phyloP scores from a whole-genome alignment of 1,140 invertebrate species.

The Formica selysi region DNA sequence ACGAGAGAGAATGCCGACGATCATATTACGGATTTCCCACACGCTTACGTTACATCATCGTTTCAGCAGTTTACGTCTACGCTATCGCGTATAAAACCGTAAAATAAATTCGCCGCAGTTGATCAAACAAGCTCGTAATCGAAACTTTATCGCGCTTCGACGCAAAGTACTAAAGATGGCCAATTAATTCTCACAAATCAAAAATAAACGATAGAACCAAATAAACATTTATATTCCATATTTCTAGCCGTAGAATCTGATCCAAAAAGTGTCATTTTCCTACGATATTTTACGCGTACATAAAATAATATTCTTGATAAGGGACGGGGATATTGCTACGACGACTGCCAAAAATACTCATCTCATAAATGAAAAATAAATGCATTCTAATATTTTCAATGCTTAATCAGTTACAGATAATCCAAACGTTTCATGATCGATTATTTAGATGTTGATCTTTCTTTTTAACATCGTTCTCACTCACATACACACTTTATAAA shows the following conservation, averaged over 20 bases:
- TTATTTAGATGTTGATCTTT: constrained; percentile 3
- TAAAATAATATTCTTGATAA: neutral
- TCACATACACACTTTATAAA: neutral
- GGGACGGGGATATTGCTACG: neutral
- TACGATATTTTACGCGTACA: neutral
- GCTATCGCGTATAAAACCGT: neutral
- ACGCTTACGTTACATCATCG: constrained; percentile 9
- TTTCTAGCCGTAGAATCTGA: neutral
- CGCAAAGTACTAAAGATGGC: neutral
- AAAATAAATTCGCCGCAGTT: neutral
- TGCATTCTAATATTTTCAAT: neutral
- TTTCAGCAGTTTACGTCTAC: neutral
- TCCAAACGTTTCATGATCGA: neutral
- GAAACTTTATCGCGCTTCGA: constrained; percentile 4
- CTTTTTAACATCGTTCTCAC: neutral
- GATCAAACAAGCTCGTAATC: neutral
- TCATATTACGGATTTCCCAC: neutral
- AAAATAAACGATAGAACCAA: neutral
- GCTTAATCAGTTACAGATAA: neutral
- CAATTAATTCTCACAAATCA: neutral
- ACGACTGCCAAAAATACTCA: neutral
- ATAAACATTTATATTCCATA: neutral
- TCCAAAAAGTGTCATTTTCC: neutral
- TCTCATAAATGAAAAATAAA: neutral
- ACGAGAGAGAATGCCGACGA: neutral